phyloP scores from a whole-genome alignment of 1,140 invertebrate genomes.

The Drosophila arawakana region DNA sequence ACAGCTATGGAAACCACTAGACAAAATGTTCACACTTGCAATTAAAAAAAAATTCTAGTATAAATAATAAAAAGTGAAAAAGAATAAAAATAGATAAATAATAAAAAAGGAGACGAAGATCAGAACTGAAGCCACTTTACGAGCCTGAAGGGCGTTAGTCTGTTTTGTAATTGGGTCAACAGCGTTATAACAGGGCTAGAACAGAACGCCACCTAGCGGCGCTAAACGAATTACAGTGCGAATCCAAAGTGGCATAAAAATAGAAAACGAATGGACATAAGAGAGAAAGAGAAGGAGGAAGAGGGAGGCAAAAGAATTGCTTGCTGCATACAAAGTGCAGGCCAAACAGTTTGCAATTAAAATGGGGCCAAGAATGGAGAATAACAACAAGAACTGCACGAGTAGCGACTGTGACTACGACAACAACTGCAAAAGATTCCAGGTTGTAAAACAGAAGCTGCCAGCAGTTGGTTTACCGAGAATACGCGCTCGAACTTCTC shows the following conservation, averaged over 20 bases:
- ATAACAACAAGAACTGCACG: conserved; percentile 55
- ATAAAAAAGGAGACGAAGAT: conserved; percentile 6
- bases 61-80: not conserved
- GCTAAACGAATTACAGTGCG: conserved; percentile 71
- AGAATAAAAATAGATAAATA: not conserved
- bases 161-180: conserved; percentile 72
- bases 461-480: conserved; percentile 2
- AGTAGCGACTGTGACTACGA: conserved; percentile 19
- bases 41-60: conserved; percentile 24
- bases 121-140: conserved; percentile 37
- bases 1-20: conserved; percentile 13
- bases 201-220: conserved; percentile 68
- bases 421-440: conserved; percentile 1
- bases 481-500: conserved; percentile 21
- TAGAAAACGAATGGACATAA: conserved; percentile 35
- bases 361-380: conserved; percentile 64
- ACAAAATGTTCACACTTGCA: conserved; percentile 52
- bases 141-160: conserved; percentile 27
- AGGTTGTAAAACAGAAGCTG: conserved; percentile 19
- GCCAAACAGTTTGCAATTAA: conserved; percentile 70
- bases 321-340: conserved; percentile 76
- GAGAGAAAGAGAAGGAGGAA: not conserved
- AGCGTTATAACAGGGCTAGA: conserved; percentile 49
- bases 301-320: conserved; percentile 10
- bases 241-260: conserved; percentile 77